A percentile compares a stretch with the other conserved stretches of the same genome.
These are phyloP conservation scores for Julus scanicus DNA, from an alignment of 2,888 invertebrate genomes.

Conservation along the genomic window DNA sequence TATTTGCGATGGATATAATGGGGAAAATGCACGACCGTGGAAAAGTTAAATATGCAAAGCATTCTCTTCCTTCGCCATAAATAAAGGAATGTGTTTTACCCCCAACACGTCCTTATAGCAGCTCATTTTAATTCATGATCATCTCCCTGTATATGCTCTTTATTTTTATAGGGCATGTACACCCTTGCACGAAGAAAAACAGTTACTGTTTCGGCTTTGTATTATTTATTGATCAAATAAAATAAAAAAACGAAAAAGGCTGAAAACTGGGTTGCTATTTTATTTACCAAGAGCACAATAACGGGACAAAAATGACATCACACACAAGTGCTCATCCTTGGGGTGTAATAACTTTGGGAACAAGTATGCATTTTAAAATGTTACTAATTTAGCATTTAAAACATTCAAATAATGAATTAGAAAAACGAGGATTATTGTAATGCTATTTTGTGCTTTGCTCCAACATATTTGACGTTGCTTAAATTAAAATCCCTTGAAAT, in stretches of 20 bases:
- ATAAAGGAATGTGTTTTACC: not conserved
- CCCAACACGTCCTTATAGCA: not conserved
- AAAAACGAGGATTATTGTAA: too few species aligned
- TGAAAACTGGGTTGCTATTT: not conserved
- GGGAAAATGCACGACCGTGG: not conserved
- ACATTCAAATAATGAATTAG: too few species aligned
- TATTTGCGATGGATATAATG: not conserved
- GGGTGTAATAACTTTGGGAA: too few species aligned
- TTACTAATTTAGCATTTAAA: too few species aligned
- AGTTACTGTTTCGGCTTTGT: not conserved
- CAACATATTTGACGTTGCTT: too few species aligned
- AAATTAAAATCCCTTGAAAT: too few species aligned
- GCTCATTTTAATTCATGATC: not conserved
- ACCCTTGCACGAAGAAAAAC: not conserved
- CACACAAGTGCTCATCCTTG: not conserved
- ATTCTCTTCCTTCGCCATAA: not conserved
- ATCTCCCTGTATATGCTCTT: not conserved
- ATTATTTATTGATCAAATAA: constrained; percentile 27
- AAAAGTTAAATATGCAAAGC: constrained; percentile 18
- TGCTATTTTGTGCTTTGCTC: too few species aligned
- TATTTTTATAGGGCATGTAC: not conserved
- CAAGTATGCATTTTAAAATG: too few species aligned
- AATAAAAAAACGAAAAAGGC: not conserved
- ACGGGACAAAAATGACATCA: not conserved
- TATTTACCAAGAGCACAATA: not conserved